Evolutionary conservation across 2,888 invertebrate genomes (phyloP).

Genomic region (Xylota segnis): DNA sequence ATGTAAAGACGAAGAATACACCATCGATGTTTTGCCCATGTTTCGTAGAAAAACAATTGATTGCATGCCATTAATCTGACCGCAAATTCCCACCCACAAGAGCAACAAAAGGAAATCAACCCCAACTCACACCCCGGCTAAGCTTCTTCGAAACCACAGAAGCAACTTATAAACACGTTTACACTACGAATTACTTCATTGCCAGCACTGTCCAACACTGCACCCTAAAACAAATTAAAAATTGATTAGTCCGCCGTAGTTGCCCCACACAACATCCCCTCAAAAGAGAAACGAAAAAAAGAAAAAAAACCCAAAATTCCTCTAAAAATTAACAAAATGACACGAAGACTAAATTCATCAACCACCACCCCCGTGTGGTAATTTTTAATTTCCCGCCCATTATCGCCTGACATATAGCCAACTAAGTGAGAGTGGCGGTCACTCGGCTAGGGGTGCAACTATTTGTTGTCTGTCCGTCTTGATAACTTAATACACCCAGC

Average conservation of each 20-base stretch:
- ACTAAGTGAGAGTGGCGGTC: conserved; percentile 40
- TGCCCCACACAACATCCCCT: conserved; percentile 10
- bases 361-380: conserved; percentile 16
- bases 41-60: conserved; percentile 36
- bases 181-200: conserved; percentile 50
- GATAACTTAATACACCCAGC: conserved; percentile 51
- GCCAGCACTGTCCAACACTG: conserved; percentile 25
- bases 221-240: conserved; percentile 66
- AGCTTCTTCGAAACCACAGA: conserved; percentile 7
- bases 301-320: conserved; percentile 33
- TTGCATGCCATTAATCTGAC: conserved; percentile 47
- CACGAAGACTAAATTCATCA: conserved; percentile 48
- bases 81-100: conserved; percentile 18
- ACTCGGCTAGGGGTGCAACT: conserved; percentile 50
- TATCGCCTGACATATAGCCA: conserved; percentile 55
- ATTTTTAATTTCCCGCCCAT: conserved; percentile 61
- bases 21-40: too few species aligned
- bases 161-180: conserved; percentile 55
- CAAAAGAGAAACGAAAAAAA: neutral
- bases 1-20: neutral
- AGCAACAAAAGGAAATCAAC: conserved; percentile 38
- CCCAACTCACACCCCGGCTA: conserved; percentile 23
- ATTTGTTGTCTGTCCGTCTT: conserved; percentile 47
- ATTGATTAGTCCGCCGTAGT: conserved; percentile 61
- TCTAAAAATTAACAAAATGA: conserved; percentile 50